Conservation (phyloP, 2,888 invertebrate species). For the Diarsia brunnea region DNA sequence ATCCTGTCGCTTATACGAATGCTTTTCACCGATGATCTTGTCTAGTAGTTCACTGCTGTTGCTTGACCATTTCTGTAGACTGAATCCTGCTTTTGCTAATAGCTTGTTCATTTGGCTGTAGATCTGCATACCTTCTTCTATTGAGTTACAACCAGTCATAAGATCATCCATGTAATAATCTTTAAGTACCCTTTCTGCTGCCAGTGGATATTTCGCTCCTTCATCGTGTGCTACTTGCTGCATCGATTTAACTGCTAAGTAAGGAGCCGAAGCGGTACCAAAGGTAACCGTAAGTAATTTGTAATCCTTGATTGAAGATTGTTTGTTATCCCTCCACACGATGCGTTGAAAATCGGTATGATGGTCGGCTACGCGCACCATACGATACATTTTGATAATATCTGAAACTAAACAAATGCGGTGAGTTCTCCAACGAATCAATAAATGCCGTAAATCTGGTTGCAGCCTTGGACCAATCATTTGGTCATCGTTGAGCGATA, state of each 20-base stretch:
- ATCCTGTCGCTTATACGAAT: background rate
- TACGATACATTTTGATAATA: constrained; percentile 1
- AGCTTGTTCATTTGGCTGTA: background rate
- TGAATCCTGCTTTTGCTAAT: background rate
- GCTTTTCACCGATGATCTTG: background rate
- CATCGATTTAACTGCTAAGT: too few relatives aligned
- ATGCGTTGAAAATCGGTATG: too few relatives aligned
- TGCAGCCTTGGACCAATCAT: background rate
- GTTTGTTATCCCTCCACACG: too few relatives aligned
- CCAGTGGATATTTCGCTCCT: background rate
- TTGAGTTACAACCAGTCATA: background rate
- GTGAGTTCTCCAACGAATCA: background rate
- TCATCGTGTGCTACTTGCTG: too few relatives aligned
- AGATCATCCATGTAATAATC: constrained; percentile 4
- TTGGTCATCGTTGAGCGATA: constrained; percentile 3
- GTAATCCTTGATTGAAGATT: too few relatives aligned
- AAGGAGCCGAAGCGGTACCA: too few relatives aligned
- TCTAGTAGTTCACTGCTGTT: background rate
- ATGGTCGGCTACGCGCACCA: background rate
- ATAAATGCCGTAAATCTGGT: background rate
- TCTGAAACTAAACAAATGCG: background rate
- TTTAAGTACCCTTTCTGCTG: background rate
- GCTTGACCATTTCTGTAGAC: background rate
- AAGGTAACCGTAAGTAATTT: too few relatives aligned
- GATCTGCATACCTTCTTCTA: background rate